Conservation (phyloP, 2,797 vertebrate species). For the Meda fulgida region DNA sequence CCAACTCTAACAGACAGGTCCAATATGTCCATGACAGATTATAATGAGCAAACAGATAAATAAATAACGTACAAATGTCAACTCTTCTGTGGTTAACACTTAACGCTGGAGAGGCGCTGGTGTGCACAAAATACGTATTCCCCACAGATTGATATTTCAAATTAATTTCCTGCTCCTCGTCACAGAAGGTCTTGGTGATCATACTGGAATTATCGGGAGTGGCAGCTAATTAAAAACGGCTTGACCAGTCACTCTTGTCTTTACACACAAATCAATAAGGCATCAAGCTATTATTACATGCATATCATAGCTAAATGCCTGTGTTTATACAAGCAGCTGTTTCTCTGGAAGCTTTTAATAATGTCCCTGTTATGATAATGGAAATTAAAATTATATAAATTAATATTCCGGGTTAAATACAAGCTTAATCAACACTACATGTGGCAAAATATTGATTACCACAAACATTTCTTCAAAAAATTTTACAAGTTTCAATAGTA, state of each 20-base stretch:
- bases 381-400: background rate
- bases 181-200: slow-evolving; percentile 67
- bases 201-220: slow-evolving; percentile 67
- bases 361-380: background rate
- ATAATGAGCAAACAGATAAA: slow-evolving; percentile 65
- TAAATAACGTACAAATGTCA: slow-evolving; percentile 61
- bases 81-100: slow-evolving; percentile 61
- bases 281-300: slow-evolving; percentile 71
- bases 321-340: slow-evolving; percentile 36
- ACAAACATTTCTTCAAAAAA: background rate
- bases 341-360: slow-evolving; percentile 23
- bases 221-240: slow-evolving; percentile 71
- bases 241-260: slow-evolving; percentile 41
- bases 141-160: slow-evolving; percentile 71
- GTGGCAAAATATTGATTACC: background rate
- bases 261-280: slow-evolving; percentile 66
- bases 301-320: slow-evolving; percentile 50
- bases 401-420: background rate
- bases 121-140: slow-evolving; percentile 71
- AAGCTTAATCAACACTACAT: background rate
- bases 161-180: slow-evolving; percentile 79
- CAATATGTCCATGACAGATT: slow-evolving; percentile 41
- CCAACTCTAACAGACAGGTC: slow-evolving; percentile 35
- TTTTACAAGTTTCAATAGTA: background rate
- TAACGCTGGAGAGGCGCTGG: slow-evolving; percentile 63